These are phyloP conservation scores for Musca vetustissima DNA, from an alignment of 1,140 invertebrate species.

Conservation along the genomic window DNA sequence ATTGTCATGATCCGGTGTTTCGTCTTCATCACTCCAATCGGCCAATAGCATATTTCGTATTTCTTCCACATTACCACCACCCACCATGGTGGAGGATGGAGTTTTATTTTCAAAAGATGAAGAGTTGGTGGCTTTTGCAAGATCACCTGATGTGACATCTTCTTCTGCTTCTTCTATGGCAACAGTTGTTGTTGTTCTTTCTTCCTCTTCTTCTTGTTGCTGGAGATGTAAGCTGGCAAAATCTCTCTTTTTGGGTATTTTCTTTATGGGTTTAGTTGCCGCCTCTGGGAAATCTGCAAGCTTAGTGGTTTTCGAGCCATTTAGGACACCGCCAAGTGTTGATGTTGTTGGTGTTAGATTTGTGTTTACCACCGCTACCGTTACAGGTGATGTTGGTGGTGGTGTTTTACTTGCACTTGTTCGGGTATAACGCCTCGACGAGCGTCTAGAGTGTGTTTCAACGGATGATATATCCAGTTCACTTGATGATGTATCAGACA, in stretches of 20 bases:
- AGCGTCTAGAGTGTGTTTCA: neutral
- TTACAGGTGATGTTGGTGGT: too few relatives aligned
- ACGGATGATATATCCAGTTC: neutral
- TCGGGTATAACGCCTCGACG: neutral
- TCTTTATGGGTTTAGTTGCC: neutral
- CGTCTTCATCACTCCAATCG: constrained; percentile 53
- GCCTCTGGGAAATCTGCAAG: neutral
- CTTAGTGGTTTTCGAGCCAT: too few relatives aligned
- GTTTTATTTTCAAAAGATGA: neutral
- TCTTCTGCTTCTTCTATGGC: constrained; percentile 4
- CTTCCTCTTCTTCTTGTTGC: neutral
- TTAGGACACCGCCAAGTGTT: too few relatives aligned
- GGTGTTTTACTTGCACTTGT: neutral
- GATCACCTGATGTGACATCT: neutral
- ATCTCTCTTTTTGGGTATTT: constrained; percentile 14
- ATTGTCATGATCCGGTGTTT: constrained; percentile 20
- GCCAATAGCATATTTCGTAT: constrained; percentile 39
- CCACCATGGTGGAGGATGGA: neutral
- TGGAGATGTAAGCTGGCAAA: neutral
- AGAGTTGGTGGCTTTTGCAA: neutral
- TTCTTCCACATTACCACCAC: constrained; percentile 16
- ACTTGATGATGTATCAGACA: constrained; percentile 3
- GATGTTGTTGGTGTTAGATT: too few relatives aligned
- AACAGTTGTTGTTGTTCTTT: neutral
- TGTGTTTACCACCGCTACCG: too few relatives aligned